Conservation (phyloP, 1,140 invertebrate genomes). For the Druon quercuslanigerum region DNA sequence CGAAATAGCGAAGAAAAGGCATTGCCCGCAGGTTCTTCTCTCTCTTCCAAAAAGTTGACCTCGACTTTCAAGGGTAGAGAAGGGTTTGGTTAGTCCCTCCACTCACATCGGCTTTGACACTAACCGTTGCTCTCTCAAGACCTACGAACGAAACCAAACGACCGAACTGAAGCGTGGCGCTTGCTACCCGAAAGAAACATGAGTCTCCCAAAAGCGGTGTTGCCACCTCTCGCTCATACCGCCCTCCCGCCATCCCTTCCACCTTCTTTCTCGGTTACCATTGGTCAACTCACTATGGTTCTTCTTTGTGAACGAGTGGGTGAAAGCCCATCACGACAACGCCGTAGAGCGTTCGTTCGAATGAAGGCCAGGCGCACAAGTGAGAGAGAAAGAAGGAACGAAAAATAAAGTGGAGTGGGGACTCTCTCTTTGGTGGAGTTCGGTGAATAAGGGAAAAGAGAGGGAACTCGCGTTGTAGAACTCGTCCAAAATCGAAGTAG, state of each 20-base stretch:
- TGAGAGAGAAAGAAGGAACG: constrained; percentile 35
- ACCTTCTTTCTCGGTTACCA: constrained; percentile 43
- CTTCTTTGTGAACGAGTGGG: constrained; percentile 73
- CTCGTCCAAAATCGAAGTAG: not conserved
- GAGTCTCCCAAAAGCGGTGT: constrained; percentile 56
- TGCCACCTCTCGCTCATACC: constrained; percentile 56
- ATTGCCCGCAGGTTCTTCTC: constrained; percentile 37
- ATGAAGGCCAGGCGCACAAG: constrained; percentile 52
- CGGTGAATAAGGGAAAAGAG: not conserved
- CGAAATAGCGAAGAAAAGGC: constrained; percentile 42
- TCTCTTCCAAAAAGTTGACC: constrained; percentile 73
- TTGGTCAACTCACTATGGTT: constrained; percentile 62
- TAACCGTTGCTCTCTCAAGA: constrained; percentile 49
- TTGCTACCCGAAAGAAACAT: constrained; percentile 43
- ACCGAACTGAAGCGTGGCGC: constrained; percentile 45
- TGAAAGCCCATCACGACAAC: constrained; percentile 68
- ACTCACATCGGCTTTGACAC: constrained; percentile 46
- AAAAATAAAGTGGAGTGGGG: constrained; percentile 27
- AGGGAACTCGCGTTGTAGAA: constrained; percentile 22
- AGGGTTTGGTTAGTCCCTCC: constrained; percentile 50
- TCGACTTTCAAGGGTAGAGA: constrained; percentile 76
- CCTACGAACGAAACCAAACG: constrained; percentile 58
- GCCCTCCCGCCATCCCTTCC: constrained; percentile 68
- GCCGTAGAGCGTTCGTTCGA: constrained; percentile 57
- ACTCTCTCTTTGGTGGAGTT: constrained; percentile 21